A percentile compares a stretch with the other conserved stretches of the same genome.
Evolutionary conservation across 2,797 vertebrate species (phyloP).

Genomic region (Neostethus bicornis): DNA sequence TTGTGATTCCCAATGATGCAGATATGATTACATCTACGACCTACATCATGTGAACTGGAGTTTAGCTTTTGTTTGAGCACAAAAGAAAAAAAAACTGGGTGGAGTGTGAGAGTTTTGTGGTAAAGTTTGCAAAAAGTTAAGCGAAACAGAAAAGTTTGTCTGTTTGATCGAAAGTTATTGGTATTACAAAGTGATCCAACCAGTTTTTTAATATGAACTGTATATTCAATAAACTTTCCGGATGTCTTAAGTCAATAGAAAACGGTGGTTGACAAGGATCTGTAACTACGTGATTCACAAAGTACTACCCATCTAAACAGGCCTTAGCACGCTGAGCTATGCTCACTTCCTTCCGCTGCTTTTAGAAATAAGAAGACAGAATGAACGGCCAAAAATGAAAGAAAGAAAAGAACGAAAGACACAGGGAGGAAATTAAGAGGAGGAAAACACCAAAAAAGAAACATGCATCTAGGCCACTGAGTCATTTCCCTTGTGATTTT

Average conservation of each 20-base stretch:
- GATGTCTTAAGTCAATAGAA: slow-evolving; percentile 2
- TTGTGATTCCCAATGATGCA: slow-evolving; percentile 46
- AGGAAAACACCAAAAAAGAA: slow-evolving; percentile 73
- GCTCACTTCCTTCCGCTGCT: slow-evolving; percentile 1
- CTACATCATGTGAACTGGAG: slow-evolving; percentile 28
- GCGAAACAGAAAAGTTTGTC: slow-evolving; percentile 10
- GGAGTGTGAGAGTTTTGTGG: not conserved
- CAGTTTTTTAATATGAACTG: slow-evolving; percentile 12
- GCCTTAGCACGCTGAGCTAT: slow-evolving; percentile 4
- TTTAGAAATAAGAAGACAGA: slow-evolving; percentile 19
- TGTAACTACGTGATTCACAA: not conserved
- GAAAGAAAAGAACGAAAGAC: too few species aligned
- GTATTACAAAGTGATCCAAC: not conserved
- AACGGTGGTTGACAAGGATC: slow-evolving; percentile 20
- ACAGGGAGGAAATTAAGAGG: slow-evolving; percentile 37
- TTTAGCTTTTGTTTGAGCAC: slow-evolving; percentile 11
- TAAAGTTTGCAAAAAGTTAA: slow-evolving; percentile 13
- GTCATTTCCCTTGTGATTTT: slow-evolving; percentile 73
- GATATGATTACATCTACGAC: slow-evolving; percentile 38
- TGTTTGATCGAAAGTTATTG: not conserved
- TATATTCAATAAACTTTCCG: not conserved
- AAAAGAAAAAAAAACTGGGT: not conserved
- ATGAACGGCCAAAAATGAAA: slow-evolving; percentile 38
- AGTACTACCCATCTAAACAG: not conserved
- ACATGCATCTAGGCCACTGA: slow-evolving; percentile 75